Conservation (phyloP, 1,140 invertebrate species). For the Mercenaria mercenaria region DNA sequence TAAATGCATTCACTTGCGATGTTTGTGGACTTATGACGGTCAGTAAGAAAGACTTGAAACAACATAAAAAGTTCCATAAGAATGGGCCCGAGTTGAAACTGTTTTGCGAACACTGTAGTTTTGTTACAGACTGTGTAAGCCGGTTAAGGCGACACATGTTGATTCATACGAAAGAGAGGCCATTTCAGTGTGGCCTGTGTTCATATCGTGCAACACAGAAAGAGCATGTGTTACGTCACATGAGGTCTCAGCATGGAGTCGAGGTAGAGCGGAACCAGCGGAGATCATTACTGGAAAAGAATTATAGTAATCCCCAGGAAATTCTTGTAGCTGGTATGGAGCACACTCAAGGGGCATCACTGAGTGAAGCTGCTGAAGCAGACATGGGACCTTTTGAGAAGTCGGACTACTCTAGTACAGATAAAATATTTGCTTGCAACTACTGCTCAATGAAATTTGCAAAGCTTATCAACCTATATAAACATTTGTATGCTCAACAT, state of each 20-base stretch:
- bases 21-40: constrained; percentile 80
- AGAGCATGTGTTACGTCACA: constrained; percentile 84
- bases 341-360: background rate
- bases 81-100: constrained; percentile 84
- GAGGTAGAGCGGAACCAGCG: constrained; percentile 75
- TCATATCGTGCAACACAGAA: constrained; percentile 83
- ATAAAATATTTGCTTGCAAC: constrained; percentile 85
- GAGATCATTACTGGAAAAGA: constrained; percentile 31
- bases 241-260: constrained; percentile 81
- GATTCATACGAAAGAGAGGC: constrained; percentile 83
- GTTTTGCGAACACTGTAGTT: constrained; percentile 84
- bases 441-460: constrained; percentile 85
- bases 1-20: constrained; percentile 75
- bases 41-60: constrained; percentile 81
- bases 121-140: constrained; percentile 85
- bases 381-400: constrained; percentile 60
- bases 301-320: background rate
- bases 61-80: constrained; percentile 84
- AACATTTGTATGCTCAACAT: constrained; percentile 84
- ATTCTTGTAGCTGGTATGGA: background rate
- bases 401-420: constrained; percentile 79
- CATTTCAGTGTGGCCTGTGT: constrained; percentile 83
- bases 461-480: constrained; percentile 84
- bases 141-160: constrained; percentile 81
- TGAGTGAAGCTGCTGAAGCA: background rate